Evolutionary conservation across 2,113 vertebrate species (phyloP).

Genomic region (Gymnogyps californianus): DNA sequence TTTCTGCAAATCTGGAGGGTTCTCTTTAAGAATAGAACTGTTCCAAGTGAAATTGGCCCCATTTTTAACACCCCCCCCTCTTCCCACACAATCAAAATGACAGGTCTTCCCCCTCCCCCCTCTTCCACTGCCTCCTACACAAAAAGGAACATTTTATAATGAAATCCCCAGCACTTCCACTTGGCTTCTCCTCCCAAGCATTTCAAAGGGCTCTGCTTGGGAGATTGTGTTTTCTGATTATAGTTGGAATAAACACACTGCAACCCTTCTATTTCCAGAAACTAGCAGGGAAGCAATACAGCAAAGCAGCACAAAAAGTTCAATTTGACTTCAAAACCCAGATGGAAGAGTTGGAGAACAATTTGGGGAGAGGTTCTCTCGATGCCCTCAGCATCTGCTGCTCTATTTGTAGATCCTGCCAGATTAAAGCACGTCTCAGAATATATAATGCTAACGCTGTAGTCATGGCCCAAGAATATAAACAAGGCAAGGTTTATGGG

Average conservation of each 20-base stretch:
- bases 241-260: not conserved
- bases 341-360: conserved; percentile 12
- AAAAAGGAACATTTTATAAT: not conserved
- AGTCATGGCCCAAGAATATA: not conserved
- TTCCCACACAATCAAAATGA: not conserved
- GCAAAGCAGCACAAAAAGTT: not conserved
- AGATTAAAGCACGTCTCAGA: not conserved
- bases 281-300: not conserved
- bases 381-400: conserved; percentile 4
- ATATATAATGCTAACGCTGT: not conserved
- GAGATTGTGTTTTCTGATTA: not conserved
- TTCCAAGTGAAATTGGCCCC: not conserved
- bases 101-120: not conserved
- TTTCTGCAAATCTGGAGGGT: not conserved
- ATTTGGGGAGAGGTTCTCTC: not conserved
- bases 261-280: not conserved
- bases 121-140: not conserved
- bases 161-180: conserved; percentile 6
- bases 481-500: not conserved
- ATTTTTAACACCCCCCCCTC: not conserved
- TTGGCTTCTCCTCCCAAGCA: not conserved
- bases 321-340: not conserved
- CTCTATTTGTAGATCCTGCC: not conserved
- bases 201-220: not conserved
- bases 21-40: not conserved